A percentile compares a stretch with the other conserved stretches of the same genome.
phyloP scores from a whole-genome alignment of 2,797 vertebrate species.

The Hoplostethus mediterraneus region DNA sequence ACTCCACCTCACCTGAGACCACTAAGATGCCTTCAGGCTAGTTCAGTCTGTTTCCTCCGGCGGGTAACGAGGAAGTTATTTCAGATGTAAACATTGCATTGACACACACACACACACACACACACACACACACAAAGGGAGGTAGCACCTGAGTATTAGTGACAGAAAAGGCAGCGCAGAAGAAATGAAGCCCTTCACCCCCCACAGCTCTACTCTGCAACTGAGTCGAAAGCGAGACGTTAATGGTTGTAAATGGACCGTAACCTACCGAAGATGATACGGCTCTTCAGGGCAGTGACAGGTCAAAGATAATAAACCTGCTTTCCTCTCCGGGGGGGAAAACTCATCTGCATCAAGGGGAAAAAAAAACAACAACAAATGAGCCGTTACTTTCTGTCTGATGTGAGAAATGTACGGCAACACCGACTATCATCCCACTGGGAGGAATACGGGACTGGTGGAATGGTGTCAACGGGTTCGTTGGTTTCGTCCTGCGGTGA shows the following conservation, averaged over 20 bases:
- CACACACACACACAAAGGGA: background rate
- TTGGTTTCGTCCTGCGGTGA: constrained; percentile 40
- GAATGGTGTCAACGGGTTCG: background rate
- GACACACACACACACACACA: background rate
- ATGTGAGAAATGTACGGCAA: background rate
- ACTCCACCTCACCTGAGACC: constrained; percentile 9
- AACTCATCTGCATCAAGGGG: background rate
- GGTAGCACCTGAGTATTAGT: background rate
- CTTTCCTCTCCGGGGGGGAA: background rate
- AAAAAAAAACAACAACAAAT: background rate
- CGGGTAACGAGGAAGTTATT: constrained; percentile 46
- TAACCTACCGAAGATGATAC: background rate
- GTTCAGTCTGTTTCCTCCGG: constrained; percentile 21
- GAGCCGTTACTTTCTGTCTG: background rate
- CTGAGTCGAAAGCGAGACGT: background rate
- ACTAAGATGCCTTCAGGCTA: constrained; percentile 9
- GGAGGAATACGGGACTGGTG: constrained; percentile 2
- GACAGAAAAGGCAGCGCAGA: background rate
- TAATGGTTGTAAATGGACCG: background rate
- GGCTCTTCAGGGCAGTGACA: background rate
- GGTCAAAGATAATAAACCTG: background rate
- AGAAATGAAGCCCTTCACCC: background rate
- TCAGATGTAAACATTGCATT: constrained; percentile 39
- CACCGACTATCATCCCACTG: background rate
- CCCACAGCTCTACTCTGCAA: background rate